Base-by-base conservation (phyloP, 2,888 invertebrate species). In the Mallateleia sp. region DNA sequence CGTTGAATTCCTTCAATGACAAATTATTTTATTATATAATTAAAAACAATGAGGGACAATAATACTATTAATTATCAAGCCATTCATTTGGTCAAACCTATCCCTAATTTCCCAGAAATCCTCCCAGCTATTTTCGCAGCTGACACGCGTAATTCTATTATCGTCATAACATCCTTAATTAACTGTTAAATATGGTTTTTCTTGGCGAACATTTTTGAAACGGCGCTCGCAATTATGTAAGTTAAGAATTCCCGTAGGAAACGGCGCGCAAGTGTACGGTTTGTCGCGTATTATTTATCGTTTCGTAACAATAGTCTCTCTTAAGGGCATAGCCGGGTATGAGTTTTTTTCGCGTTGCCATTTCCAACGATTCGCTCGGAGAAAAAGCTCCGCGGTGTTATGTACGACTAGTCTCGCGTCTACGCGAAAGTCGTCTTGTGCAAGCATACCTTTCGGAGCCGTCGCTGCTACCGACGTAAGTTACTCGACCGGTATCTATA, bases 281-380 rank as follows among this genome's bases (percentile, higher is more conserved):
- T 81, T 81, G 47, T 75, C 85, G 87, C 89, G 82, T 86, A 87
- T 91, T 89, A 90, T 91, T 90, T 90, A 91, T 89, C 87, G 89
- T 90, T 89, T 90, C 89, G 87, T 74, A 90, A 89, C 87, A 69
- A 90, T 78, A 75, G 82, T 85, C 75, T 86, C 87, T 67, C 54
- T 62, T 60, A 82, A 86, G 88, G 85, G 80, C 75, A 62, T 82
- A 66, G 71, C 24, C 67, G 66, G 62, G 78, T 56, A 75, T 80
- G 72, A 52, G 62, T 80, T 89, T 89, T 89, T 82, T 75, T 82
- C 54, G 47, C 42, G 69, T 60, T 62, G 83, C 50, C 83, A 71
- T 78, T 38, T 72, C 78, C 78, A 64, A 32, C 79, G 81, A 86
- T 54, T 28, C 83, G 81, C 85, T 83, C 75, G 54, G 78, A 81